Conservation (phyloP, 2,888 invertebrate genomes). For the Nipponacmea schrenckii region DNA sequence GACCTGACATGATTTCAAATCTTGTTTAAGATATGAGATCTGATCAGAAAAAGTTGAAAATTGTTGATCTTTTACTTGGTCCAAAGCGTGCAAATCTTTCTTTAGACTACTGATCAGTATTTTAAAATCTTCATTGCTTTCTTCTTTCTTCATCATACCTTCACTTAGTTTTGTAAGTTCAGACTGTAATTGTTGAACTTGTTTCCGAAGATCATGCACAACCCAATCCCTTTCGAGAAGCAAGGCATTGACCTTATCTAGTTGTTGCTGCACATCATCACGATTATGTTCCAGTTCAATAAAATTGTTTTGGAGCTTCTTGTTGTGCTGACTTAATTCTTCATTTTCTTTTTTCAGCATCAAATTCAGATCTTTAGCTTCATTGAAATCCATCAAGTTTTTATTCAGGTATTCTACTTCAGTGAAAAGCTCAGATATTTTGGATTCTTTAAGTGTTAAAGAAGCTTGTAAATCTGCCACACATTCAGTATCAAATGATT, state of each 20-base stretch:
- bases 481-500: background rate
- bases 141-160: constrained; percentile 14
- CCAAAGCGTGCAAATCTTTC: background rate
- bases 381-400: too few species aligned
- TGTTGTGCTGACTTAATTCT: too few species aligned
- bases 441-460: constrained; percentile 16
- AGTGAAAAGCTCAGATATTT: too few species aligned
- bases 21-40: background rate
- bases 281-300: too few species aligned
- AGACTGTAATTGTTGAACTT: background rate
- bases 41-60: background rate
- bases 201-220: constrained; percentile 14
- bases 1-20: background rate
- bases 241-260: background rate
- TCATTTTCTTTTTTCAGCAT: too few species aligned
- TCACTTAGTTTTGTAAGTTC: constrained; percentile 5
- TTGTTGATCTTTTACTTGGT: background rate
- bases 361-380: too few species aligned
- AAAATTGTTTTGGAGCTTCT: too few species aligned
- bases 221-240: background rate
- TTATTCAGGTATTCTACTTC: too few species aligned
- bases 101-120: constrained; percentile 11
- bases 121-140: constrained; percentile 24
- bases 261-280: too few species aligned
- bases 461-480: constrained; percentile 13